Evolutionary conservation across 2,888 invertebrate species (phyloP).

Genomic region (Priocnemis perturbator): DNA sequence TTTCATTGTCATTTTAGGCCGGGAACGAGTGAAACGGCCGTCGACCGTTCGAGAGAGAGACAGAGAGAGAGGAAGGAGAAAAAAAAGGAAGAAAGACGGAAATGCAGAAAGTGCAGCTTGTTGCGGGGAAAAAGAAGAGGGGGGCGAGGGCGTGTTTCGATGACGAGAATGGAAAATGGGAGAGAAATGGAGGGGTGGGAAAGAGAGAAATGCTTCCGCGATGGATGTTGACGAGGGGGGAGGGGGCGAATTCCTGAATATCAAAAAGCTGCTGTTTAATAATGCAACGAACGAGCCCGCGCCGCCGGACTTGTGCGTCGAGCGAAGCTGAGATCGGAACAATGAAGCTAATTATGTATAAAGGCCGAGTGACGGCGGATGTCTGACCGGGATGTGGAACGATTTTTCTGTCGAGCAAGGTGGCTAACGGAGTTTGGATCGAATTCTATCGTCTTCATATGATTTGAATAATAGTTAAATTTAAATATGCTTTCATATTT

Average conservation of each 20-base stretch:
- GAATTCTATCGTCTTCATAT: no score
- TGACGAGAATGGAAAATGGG: not conserved
- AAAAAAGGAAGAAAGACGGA: slow-evolving; percentile 5
- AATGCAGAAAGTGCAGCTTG: not conserved
- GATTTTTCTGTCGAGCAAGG: no score
- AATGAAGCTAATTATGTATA: no score
- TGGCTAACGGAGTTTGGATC: no score
- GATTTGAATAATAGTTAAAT: no score
- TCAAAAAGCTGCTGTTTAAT: not conserved
- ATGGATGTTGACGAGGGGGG: not conserved
- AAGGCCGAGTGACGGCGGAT: no score
- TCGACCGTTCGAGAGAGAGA: not conserved
- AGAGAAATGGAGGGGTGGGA: not conserved
- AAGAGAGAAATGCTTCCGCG: not conserved
- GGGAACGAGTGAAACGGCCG: slow-evolving; percentile 26
- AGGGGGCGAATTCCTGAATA: not conserved
- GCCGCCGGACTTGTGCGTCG: no score
- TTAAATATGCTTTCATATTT: no score
- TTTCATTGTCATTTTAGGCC: slow-evolving; percentile 53
- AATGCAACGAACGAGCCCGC: no score
- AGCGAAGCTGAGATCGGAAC: no score
- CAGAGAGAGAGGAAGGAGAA: not conserved
- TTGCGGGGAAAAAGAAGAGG: not conserved
- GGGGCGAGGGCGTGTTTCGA: not conserved
- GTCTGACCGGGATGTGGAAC: no score